phyloP scores from a whole-genome alignment of 2,888 invertebrate species.

The Dryobotodes eremita region DNA sequence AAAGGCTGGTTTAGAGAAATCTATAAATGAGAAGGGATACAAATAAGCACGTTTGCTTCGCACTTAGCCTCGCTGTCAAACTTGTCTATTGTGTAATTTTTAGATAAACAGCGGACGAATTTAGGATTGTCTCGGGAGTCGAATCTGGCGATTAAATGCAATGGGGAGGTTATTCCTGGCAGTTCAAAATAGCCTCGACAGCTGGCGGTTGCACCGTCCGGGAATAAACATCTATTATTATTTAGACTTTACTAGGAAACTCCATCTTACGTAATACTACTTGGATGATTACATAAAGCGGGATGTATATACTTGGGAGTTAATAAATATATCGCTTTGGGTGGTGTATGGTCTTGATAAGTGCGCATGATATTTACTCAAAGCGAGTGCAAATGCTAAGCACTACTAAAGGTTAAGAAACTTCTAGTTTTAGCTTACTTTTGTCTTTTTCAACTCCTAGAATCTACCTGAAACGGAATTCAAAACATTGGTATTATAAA shows the following conservation, averaged over 20 bases:
- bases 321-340: conserved; percentile 31
- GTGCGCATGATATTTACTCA: conserved; percentile 52
- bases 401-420: conserved; percentile 57
- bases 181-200: conserved; percentile 55
- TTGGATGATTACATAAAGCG: conserved; percentile 11
- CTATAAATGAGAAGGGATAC: not conserved
- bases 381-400: conserved; percentile 57
- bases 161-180: conserved; percentile 48
- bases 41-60: conserved; percentile 3
- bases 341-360: conserved; percentile 10
- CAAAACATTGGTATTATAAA: conserved; percentile 59
- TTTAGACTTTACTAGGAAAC: conserved; percentile 13
- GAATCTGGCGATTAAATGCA: conserved; percentile 38
- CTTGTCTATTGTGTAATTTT: conserved; percentile 29
- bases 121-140: conserved; percentile 24
- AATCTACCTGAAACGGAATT: conserved; percentile 65
- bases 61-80: conserved; percentile 7
- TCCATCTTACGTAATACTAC: conserved; percentile 27
- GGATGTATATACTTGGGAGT: conserved; percentile 41
- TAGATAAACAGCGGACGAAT: conserved; percentile 25
- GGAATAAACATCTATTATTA: conserved; percentile 52
- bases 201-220: conserved; percentile 29
- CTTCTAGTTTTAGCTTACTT: conserved; percentile 59
- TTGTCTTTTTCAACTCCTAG: conserved; percentile 64
- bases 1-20: not conserved